Conservation (phyloP, 1,140 invertebrate species). For the Drosophila pallidifrons region DNA sequence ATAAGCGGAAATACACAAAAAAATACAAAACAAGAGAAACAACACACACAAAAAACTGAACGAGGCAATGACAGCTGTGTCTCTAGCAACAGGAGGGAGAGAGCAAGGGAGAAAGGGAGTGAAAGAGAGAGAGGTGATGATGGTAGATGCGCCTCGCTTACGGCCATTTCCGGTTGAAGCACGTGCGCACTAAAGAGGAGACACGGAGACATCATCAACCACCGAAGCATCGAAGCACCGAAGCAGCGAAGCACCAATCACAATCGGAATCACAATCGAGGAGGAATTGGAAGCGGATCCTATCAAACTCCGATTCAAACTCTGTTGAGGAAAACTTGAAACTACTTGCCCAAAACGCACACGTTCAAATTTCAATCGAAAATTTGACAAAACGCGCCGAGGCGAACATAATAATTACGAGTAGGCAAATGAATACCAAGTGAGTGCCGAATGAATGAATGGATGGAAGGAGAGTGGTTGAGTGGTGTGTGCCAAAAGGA, state of each 20-base stretch:
- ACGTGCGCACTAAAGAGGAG: slow-evolving; percentile 79
- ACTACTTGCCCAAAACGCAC: slow-evolving; percentile 78
- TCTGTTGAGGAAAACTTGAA: neutral
- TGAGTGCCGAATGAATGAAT: slow-evolving; percentile 37
- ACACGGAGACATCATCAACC: slow-evolving; percentile 44
- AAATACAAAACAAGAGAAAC: slow-evolving; percentile 30
- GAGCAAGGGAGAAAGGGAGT: slow-evolving; percentile 41
- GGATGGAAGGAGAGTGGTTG: neutral
- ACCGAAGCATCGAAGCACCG: slow-evolving; percentile 54
- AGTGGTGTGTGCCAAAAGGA: slow-evolving; percentile 80
- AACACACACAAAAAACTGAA: slow-evolving; percentile 37
- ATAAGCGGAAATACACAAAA: slow-evolving; percentile 74
- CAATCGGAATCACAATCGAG: slow-evolving; percentile 54
- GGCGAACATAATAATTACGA: slow-evolving; percentile 76
- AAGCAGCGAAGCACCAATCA: slow-evolving; percentile 61
- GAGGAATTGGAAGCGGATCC: neutral
- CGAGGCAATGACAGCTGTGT: slow-evolving; percentile 58
- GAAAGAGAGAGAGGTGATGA: slow-evolving; percentile 30
- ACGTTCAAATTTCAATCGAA: slow-evolving; percentile 66
- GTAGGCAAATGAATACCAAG: slow-evolving; percentile 58
- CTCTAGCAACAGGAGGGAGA: slow-evolving; percentile 24
- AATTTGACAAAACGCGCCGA: slow-evolving; percentile 59
- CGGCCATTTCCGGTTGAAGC: slow-evolving; percentile 82
- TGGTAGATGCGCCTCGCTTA: slow-evolving; percentile 75
- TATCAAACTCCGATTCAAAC: slow-evolving; percentile 12